phyloP scores from a whole-genome alignment of 2,797 vertebrate genomes.

The Gobio occitaniae region DNA sequence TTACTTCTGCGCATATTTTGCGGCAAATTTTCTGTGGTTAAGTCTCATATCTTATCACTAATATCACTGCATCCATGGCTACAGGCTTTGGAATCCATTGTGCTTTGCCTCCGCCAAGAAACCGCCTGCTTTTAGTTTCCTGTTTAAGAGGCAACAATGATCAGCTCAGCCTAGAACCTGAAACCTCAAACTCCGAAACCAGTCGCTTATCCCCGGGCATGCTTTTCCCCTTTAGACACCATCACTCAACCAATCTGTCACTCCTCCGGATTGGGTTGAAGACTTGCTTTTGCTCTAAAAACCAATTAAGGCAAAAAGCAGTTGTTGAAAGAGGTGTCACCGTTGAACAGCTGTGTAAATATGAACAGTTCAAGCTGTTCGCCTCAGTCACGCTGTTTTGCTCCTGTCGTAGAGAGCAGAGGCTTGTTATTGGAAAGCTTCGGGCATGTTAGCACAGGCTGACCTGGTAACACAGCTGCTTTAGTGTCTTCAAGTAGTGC shows the following conservation, averaged over 20 bases:
- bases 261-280: constrained; percentile 37
- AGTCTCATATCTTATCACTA: constrained; percentile 20
- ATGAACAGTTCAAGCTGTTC: constrained; percentile 58
- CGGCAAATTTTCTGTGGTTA: constrained; percentile 30
- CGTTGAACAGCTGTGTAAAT: constrained; percentile 64
- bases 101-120: constrained; percentile 13
- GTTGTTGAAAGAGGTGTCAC: constrained; percentile 55
- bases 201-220: constrained; percentile 43
- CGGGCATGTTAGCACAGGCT: constrained; percentile 52
- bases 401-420: constrained; percentile 42
- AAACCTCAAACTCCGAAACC: constrained; percentile 33
- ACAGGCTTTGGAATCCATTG: constrained; percentile 39
- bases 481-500: constrained; percentile 39
- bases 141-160: constrained; percentile 33
- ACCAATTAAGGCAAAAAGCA: constrained; percentile 60
- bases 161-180: constrained; percentile 27
- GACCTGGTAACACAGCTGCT: constrained; percentile 43
- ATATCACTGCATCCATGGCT: constrained; percentile 12
- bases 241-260: constrained; percentile 44
- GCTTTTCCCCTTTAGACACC: constrained; percentile 42
- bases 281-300: constrained; percentile 54
- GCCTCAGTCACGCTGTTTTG: constrained; percentile 45
- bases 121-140: constrained; percentile 43
- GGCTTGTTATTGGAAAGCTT: constrained; percentile 49
- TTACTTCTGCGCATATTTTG: constrained; percentile 14